A percentile compares a stretch with the other conserved stretches of the same genome.
Conservation (phyloP, 2,888 invertebrate genomes). For the Archaeoteleia sp. region DNA sequence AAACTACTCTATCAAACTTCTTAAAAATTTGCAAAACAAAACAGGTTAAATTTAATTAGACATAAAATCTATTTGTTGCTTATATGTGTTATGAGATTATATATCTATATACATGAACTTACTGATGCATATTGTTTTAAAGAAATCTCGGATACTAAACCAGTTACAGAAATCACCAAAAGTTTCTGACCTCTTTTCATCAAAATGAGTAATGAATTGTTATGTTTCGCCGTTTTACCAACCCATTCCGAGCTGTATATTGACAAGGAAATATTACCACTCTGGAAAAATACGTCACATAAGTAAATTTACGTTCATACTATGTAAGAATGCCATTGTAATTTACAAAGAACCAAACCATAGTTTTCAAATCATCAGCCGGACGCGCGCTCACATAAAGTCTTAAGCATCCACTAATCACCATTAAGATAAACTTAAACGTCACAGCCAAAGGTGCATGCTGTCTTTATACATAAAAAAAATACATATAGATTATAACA, state of each 20-base stretch:
- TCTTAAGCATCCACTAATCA: constrained; percentile 56
- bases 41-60: no score
- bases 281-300: constrained; percentile 37
- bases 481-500: no score
- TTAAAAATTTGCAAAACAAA: no score
- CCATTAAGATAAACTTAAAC: constrained; percentile 58
- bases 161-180: constrained; percentile 35
- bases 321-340: constrained; percentile 54
- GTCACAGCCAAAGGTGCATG: constrained; percentile 54
- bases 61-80: no score
- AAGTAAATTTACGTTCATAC: neutral
- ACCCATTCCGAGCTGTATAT: constrained; percentile 51
- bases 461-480: constrained; percentile 39
- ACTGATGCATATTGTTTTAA: constrained; percentile 55
- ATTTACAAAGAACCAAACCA: no score
- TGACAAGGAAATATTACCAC: constrained; percentile 33
- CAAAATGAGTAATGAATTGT: constrained; percentile 32
- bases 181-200: constrained; percentile 48
- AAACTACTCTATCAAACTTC: no score
- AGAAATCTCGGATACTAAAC: constrained; percentile 50
- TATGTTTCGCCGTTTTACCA: constrained; percentile 44
- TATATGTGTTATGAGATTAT: no score
- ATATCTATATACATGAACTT: constrained; percentile 27
- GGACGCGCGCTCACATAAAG: constrained; percentile 63
- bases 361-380: constrained; percentile 61